phyloP scores from a whole-genome alignment of 2,888 invertebrate genomes.

The Acronicta psi region DNA sequence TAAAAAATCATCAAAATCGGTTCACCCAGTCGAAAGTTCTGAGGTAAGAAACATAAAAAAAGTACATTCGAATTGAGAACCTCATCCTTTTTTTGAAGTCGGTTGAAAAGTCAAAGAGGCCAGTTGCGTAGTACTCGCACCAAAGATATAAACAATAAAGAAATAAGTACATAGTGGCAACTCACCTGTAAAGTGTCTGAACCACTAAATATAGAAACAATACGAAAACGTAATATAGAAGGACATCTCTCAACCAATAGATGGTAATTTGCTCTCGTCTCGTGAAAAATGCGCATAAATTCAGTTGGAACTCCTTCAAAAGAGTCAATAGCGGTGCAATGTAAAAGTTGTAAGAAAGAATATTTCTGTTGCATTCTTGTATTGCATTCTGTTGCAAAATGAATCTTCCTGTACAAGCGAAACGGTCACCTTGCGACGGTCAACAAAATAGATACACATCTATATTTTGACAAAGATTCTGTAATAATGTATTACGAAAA shows the following conservation, averaged over 20 bases:
- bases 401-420: constrained; percentile 54
- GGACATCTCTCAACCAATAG: constrained; percentile 44
- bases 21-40: too few relatives aligned
- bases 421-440: constrained; percentile 53
- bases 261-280: constrained; percentile 47
- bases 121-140: too few relatives aligned
- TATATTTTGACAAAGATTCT: too few relatives aligned
- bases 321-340: constrained; percentile 46
- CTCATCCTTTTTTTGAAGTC: too few relatives aligned
- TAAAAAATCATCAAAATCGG: too few relatives aligned
- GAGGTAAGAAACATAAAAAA: too few relatives aligned
- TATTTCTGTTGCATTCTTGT: constrained; percentile 53
- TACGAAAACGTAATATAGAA: constrained; percentile 10
- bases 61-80: too few relatives aligned
- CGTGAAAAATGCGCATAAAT: constrained; percentile 56
- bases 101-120: too few relatives aligned
- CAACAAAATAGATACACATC: too few relatives aligned
- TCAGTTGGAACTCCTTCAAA: constrained; percentile 42
- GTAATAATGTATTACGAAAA: too few relatives aligned
- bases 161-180: too few relatives aligned
- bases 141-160: too few relatives aligned
- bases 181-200: not conserved
- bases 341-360: constrained; percentile 51
- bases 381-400: constrained; percentile 59
- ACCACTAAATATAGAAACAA: not conserved